These are phyloP conservation scores for Artemia sp. DNA, from an alignment of 2,888 invertebrate genomes.

Conservation along the genomic window DNA sequence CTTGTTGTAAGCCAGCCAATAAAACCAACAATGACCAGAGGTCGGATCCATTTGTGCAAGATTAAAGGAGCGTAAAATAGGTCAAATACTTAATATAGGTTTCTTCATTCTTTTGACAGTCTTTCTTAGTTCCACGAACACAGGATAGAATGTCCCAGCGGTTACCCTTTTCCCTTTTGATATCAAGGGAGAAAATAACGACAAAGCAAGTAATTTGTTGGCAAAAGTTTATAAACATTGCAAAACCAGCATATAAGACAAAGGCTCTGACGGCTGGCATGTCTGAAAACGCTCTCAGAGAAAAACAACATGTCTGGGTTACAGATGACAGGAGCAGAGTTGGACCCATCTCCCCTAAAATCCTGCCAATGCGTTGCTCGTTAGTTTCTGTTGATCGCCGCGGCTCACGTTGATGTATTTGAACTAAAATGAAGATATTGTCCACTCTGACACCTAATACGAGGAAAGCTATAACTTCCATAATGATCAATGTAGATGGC, in stretches of 20 bases:
- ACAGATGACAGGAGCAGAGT: conserved; percentile 86
- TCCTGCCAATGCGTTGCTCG: conserved; percentile 72
- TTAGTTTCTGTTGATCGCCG: conserved; percentile 46
- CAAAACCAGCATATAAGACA: conserved; percentile 89
- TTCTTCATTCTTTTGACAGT: conserved; percentile 45
- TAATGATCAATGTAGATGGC: conserved; percentile 85
- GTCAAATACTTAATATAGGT: conserved; percentile 70
- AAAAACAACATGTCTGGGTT: conserved; percentile 91
- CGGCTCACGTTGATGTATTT: conserved; percentile 64
- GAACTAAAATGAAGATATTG: conserved; percentile 92
- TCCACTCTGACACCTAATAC: conserved; percentile 96
- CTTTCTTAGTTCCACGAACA: conserved; percentile 48
- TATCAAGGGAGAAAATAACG: conserved; percentile 67
- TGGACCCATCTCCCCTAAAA: conserved; percentile 84
- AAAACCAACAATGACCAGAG: conserved; percentile 24
- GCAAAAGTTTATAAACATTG: conserved; percentile 80
- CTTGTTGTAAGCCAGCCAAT: conserved; percentile 41
- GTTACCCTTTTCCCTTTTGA: conserved; percentile 50
- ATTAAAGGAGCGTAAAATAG: conserved; percentile 67
- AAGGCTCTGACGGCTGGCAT: conserved; percentile 98
- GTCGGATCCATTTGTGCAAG: conserved; percentile 45
- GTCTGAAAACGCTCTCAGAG: conserved; percentile 63
- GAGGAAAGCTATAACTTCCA: conserved; percentile 91
- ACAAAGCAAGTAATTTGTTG: conserved; percentile 93
- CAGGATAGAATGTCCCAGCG: conserved; percentile 72